Percentiles rank a stretch among this genome's conserved stretches.
These are phyloP conservation scores for Leucosticte australis DNA, from an alignment of 2,113 vertebrate genomes.

Conservation along the genomic window DNA sequence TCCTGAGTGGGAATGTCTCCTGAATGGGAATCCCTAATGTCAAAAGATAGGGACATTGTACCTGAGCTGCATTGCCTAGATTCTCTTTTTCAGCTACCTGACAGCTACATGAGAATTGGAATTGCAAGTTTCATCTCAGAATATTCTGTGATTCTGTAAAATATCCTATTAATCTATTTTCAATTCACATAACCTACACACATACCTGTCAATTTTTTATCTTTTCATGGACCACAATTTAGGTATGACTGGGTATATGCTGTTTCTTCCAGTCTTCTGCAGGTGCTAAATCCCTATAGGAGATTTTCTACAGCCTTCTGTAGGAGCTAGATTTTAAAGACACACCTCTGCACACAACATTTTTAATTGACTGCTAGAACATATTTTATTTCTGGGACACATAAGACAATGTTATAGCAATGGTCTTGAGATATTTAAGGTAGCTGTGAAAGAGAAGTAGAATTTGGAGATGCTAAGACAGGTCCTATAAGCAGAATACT, in stretches of 20 bases:
- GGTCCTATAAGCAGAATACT: background rate
- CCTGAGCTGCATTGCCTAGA: background rate
- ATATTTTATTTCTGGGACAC: background rate
- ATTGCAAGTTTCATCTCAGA: background rate
- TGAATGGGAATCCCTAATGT: background rate
- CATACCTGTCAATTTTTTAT: background rate
- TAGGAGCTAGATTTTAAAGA: background rate
- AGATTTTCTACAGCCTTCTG: background rate
- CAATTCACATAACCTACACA: background rate
- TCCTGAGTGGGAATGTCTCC: background rate
- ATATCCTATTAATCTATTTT: background rate
- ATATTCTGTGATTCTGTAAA: background rate
- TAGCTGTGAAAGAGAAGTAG: background rate
- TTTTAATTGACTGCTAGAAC: background rate
- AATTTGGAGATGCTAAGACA: background rate
- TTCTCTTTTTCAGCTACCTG: background rate
- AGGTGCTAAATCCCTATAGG: background rate
- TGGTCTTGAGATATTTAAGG: background rate
- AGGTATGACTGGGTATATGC: accelerated
- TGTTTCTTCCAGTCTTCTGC: background rate
- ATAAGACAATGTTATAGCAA: background rate
- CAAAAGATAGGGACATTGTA: background rate
- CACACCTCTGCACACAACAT: background rate
- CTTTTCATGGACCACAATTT: background rate
- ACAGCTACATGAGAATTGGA: background rate